Percentiles rank a stretch among this genome's conserved stretches.
Evolutionary conservation across 2,797 vertebrate genomes (phyloP).

Genomic region (Harpagifer antarcticus): DNA sequence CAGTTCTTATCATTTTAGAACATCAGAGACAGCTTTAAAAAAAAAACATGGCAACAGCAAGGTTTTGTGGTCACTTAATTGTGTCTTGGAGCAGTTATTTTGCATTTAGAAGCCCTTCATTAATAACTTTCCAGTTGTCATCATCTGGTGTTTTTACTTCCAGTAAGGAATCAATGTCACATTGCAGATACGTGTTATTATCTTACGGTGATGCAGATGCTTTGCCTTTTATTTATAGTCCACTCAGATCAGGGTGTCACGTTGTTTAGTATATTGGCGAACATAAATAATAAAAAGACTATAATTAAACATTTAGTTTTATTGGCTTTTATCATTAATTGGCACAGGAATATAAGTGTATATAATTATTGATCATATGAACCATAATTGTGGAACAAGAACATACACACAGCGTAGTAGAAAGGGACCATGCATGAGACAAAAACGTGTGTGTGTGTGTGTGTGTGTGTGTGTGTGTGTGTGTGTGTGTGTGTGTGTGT

Average conservation of each 20-base stretch:
- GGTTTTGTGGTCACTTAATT: background rate
- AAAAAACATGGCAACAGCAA: background rate
- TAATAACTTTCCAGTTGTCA: too few relatives aligned
- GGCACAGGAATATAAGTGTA: background rate
- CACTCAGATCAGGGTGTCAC: background rate
- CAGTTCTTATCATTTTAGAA: background rate
- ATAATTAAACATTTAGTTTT: background rate
- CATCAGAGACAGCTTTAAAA: too few relatives aligned
- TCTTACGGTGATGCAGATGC: too few relatives aligned
- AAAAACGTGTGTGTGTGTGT: background rate
- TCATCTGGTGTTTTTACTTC: too few relatives aligned
- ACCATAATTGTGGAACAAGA: background rate
- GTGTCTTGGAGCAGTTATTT: background rate
- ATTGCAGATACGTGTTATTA: too few relatives aligned
- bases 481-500: too few relatives aligned
- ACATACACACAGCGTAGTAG: too few relatives aligned
- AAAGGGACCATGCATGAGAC: background rate
- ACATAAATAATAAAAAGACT: background rate
- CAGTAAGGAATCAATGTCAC: too few relatives aligned
- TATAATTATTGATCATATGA: background rate
- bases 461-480: too few relatives aligned
- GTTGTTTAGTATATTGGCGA: background rate
- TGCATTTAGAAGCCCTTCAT: background rate
- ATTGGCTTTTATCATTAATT: background rate
- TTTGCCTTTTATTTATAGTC: background rate